Percentiles rank a stretch among this genome's conserved stretches.
These are phyloP conservation scores for Crocallis elinguaria DNA, from an alignment of 2,888 invertebrate genomes.

Conservation along the genomic window DNA sequence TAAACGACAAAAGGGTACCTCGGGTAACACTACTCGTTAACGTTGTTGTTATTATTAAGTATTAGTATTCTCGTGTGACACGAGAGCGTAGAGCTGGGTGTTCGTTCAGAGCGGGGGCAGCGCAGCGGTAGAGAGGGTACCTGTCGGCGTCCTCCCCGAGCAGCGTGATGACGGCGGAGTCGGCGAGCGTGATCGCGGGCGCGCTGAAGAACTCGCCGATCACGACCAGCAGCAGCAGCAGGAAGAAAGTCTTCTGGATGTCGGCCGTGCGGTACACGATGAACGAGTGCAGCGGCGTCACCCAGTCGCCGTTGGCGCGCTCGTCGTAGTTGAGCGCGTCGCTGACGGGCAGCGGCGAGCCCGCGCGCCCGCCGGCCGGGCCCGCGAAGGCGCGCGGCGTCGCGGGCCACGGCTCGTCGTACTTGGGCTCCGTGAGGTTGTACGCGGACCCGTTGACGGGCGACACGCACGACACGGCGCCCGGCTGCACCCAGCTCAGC, in stretches of 20 bases:
- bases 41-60: no score
- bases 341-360: conserved; percentile 89
- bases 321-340: conserved; percentile 91
- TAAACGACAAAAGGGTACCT: no score
- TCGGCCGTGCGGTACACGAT: conserved; percentile 95
- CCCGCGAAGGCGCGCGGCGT: conserved; percentile 59
- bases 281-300: conserved; percentile 95
- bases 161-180: conserved; percentile 94
- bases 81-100: no score
- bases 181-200: conserved; percentile 97
- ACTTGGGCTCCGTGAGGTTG: conserved; percentile 86
- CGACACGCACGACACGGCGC: conserved; percentile 94
- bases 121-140: no score
- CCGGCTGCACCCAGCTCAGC: conserved; percentile 97
- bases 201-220: conserved; percentile 99
- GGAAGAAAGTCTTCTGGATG: conserved; percentile 98
- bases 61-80: no score
- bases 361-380: conserved; percentile 61
- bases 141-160: conserved; percentile 95
- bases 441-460: conserved; percentile 83
- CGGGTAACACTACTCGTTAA: no score
- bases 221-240: conserved; percentile 95
- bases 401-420: conserved; percentile 63
- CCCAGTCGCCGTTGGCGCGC: conserved; percentile 89
- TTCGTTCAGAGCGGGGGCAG: no score